These are phyloP conservation scores for Formica selysi DNA, from an alignment of 1,140 invertebrate genomes.

Conservation along the genomic window DNA sequence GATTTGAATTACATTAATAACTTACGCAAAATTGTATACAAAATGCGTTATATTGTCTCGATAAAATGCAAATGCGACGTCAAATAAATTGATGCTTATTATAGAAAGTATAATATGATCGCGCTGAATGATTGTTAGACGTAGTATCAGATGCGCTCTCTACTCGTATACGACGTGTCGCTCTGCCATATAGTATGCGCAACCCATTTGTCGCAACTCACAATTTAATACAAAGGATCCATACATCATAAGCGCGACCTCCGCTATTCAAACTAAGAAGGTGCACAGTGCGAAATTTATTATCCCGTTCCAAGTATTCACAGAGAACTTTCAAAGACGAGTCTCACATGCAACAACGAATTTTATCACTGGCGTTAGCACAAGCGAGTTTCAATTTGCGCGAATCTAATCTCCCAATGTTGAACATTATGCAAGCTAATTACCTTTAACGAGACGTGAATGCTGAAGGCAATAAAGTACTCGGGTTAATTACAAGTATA, in stretches of 20 bases:
- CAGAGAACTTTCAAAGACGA: constrained; percentile 15
- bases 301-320: constrained; percentile 27
- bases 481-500: constrained; percentile 41
- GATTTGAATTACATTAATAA: constrained; percentile 6
- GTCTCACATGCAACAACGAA: not conserved
- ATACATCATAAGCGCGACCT: constrained; percentile 27
- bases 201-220: constrained; percentile 39
- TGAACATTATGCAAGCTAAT: constrained; percentile 39
- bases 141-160: not conserved
- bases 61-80: too few species aligned
- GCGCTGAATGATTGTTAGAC: not conserved
- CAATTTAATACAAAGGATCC: constrained; percentile 44
- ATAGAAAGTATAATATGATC: not conserved
- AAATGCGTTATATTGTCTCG: not conserved
- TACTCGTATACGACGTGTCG: not conserved
- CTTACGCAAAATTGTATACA: constrained; percentile 1
- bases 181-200: not conserved
- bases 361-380: constrained; percentile 27
- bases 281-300: constrained; percentile 32
- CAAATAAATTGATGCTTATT: not conserved
- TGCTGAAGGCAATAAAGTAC: constrained; percentile 36
- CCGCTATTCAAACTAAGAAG: constrained; percentile 12
- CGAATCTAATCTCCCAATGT: constrained; percentile 49
- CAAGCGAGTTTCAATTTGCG: constrained; percentile 34
- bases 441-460: constrained; percentile 57